phyloP scores from a whole-genome alignment of 2,888 invertebrate species.

The Pteria penguin region DNA sequence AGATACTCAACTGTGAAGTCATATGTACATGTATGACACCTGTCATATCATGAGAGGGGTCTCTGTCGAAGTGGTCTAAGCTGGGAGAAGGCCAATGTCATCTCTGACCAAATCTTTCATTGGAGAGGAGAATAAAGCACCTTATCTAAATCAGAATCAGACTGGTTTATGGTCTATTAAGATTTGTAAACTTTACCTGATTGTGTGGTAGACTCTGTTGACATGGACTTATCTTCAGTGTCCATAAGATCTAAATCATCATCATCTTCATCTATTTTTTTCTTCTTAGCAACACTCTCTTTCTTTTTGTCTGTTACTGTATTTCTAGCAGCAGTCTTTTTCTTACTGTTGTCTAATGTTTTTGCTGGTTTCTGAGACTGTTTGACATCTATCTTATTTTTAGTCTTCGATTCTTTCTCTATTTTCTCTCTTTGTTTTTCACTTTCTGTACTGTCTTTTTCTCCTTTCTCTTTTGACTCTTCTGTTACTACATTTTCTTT shows the following conservation, averaged over 20 bases:
- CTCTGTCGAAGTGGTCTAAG: too few species aligned
- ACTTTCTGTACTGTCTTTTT: constrained; percentile 1
- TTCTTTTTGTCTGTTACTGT: constrained; percentile 7
- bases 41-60: too few species aligned
- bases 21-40: too few species aligned
- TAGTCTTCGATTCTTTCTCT: constrained; percentile 58
- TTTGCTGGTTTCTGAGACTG: neutral
- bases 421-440: constrained; percentile 36
- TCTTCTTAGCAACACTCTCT: neutral
- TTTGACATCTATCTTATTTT: constrained; percentile 62
- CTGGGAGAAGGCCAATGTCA: too few species aligned
- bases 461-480: neutral
- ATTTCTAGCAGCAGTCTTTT: neutral
- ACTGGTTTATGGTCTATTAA: too few species aligned
- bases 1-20: too few species aligned
- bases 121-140: too few species aligned
- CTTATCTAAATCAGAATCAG: too few species aligned
- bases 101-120: too few species aligned
- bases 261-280: neutral
- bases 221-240: too few species aligned
- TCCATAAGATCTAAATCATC: neutral
- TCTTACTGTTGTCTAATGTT: constrained; percentile 3
- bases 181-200: too few species aligned
- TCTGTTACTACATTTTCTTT: constrained; percentile 6
- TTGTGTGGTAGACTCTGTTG: too few species aligned